phyloP scores from a whole-genome alignment of 2,113 vertebrate species.

The Microcebus jonahi region DNA sequence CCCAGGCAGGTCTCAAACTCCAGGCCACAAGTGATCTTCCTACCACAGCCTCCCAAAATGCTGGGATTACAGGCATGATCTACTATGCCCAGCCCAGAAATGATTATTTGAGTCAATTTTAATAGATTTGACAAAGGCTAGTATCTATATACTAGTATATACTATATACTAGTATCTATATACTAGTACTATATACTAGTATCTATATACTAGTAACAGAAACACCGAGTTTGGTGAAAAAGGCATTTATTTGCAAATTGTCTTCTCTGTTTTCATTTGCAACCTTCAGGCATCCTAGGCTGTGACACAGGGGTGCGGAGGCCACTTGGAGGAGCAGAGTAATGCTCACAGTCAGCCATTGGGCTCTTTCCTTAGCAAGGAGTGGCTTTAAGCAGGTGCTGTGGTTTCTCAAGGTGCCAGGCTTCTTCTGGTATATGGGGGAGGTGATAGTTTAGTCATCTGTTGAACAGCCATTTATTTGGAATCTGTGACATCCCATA shows the following conservation, averaged over 20 bases:
- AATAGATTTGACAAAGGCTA: not conserved
- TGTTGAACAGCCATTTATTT: conserved; percentile 10
- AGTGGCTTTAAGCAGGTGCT: not conserved
- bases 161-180: not conserved
- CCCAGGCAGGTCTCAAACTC: too few species aligned
- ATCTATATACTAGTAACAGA: not conserved
- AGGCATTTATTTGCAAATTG: not conserved
- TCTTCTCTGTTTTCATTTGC: not conserved
- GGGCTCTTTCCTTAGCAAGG: not conserved
- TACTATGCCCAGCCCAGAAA: not conserved
- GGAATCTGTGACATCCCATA: not conserved
- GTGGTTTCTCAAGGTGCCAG: not conserved
- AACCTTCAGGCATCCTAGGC: not conserved
- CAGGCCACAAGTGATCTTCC: too few species aligned
- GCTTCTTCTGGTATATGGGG: not conserved
- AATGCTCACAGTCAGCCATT: not conserved
- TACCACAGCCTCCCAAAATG: too few species aligned
- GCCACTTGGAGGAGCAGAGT: not conserved
- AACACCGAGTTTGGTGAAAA: conserved; percentile 3
- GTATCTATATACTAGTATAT: not conserved
- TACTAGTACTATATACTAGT: too few species aligned
- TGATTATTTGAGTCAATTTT: not conserved
- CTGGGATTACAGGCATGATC: too few species aligned
- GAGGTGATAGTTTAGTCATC: not conserved
- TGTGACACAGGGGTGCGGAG: not conserved